These are phyloP conservation scores for Todiramphus saurophagus DNA, from an alignment of 2,113 vertebrate genomes.

Conservation along the genomic window DNA sequence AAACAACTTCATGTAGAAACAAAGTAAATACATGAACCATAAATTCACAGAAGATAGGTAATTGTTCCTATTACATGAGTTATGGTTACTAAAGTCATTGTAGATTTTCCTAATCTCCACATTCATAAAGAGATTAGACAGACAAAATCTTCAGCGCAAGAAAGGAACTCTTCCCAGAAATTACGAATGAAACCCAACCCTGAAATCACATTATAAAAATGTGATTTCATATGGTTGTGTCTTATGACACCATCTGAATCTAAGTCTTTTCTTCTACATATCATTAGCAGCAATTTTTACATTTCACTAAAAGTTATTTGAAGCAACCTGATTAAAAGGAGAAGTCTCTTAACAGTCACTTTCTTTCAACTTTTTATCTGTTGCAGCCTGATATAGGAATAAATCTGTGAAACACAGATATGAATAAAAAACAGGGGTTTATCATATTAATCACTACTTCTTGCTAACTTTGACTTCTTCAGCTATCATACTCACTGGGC, in stretches of 20 bases:
- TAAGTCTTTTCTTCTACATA: not conserved
- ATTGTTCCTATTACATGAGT: slow-evolving; percentile 39
- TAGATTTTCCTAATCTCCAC: slow-evolving; percentile 31
- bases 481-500: not conserved
- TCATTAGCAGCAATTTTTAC: not conserved
- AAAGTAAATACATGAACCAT: slow-evolving; percentile 51
- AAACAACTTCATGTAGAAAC: not conserved
- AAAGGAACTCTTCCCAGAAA: not conserved
- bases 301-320: not conserved
- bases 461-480: not conserved
- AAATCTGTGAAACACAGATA: not conserved
- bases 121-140: slow-evolving; percentile 38
- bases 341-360: not conserved
- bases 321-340: not conserved
- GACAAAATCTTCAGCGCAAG: slow-evolving; percentile 3
- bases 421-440: not conserved
- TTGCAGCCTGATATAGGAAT: not conserved
- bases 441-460: not conserved
- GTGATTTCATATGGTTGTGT: not conserved
- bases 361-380: not conserved
- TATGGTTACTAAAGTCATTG: slow-evolving; percentile 20
- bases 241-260: not conserved
- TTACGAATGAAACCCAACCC: not conserved
- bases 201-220: not conserved
- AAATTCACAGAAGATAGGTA: slow-evolving; percentile 46